phyloP scores from a whole-genome alignment of 2,113 vertebrate species.

The Lichenostomus cassidix region DNA sequence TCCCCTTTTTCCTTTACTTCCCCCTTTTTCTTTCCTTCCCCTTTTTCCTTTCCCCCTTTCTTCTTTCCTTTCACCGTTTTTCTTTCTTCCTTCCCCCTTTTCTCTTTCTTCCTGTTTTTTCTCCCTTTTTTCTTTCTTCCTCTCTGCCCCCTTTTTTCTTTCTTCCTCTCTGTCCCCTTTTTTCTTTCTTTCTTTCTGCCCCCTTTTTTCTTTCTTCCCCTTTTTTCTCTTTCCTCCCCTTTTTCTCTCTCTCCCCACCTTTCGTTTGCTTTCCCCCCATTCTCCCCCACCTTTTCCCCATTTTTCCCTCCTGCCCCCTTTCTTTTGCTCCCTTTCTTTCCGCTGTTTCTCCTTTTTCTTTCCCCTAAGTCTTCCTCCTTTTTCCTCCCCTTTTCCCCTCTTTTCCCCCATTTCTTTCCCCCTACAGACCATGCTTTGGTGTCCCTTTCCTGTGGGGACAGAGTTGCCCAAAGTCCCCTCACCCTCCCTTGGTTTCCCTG shows the following conservation, averaged over 20 bases:
- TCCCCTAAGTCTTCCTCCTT: neutral
- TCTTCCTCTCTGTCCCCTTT: too few species aligned
- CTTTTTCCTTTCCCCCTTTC: neutral
- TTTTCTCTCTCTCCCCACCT: neutral
- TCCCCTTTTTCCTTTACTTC: neutral
- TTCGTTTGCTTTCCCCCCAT: too few species aligned
- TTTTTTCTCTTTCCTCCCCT: too few species aligned
- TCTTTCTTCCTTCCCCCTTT: too few species aligned
- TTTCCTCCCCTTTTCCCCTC: too few species aligned
- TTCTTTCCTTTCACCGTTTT: neutral
- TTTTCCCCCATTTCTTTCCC: neutral
- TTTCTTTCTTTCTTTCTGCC: neutral
- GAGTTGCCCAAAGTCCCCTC: neutral
- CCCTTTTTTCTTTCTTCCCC: neutral
- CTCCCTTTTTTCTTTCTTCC: too few species aligned
- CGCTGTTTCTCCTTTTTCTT: too few species aligned
- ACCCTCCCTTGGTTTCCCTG: neutral
- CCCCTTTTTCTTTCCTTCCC: neutral
- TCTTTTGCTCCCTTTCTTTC: too few species aligned
- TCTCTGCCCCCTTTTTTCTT: neutral
- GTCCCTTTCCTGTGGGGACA: neutral
- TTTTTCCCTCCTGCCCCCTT: accelerated
- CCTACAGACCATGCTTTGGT: neutral
- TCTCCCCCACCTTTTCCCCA: neutral
- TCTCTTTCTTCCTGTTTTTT: neutral